These are phyloP conservation scores for Pitta sordida DNA, from an alignment of 2,113 vertebrate genomes.

Conservation along the genomic window DNA sequence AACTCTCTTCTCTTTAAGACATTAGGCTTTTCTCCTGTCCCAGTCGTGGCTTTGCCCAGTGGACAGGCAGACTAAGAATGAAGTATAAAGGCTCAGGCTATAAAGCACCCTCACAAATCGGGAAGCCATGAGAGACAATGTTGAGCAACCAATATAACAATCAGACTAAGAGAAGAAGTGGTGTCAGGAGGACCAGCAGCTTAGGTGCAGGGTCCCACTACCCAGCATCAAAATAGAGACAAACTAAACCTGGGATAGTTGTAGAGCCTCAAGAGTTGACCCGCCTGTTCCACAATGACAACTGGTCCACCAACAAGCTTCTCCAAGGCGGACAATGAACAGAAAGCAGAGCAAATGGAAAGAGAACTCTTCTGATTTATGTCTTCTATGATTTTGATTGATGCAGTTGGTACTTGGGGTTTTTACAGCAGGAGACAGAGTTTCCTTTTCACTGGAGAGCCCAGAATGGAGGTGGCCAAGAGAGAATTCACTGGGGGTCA, in stretches of 20 bases:
- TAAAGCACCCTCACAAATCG: neutral
- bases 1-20: too few relatives aligned
- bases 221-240: neutral
- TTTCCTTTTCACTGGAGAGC: neutral
- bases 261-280: neutral
- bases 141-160: neutral
- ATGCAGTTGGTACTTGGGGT: neutral
- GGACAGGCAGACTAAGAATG: neutral
- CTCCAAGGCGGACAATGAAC: neutral
- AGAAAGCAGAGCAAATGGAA: neutral
- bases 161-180: neutral
- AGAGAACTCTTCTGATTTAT: neutral
- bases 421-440: neutral
- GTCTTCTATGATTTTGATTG: neutral
- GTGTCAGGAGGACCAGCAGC: neutral
- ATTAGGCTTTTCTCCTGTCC: neutral
- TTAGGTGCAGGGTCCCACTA: neutral
- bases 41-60: neutral
- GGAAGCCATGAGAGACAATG: neutral
- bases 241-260: neutral
- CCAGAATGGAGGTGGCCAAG: neutral
- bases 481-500: neutral
- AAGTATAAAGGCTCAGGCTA: neutral
- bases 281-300: neutral
- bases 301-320: neutral